phyloP scores from a whole-genome alignment of 2,797 vertebrate genomes.

The Eidolon dupreanum region DNA sequence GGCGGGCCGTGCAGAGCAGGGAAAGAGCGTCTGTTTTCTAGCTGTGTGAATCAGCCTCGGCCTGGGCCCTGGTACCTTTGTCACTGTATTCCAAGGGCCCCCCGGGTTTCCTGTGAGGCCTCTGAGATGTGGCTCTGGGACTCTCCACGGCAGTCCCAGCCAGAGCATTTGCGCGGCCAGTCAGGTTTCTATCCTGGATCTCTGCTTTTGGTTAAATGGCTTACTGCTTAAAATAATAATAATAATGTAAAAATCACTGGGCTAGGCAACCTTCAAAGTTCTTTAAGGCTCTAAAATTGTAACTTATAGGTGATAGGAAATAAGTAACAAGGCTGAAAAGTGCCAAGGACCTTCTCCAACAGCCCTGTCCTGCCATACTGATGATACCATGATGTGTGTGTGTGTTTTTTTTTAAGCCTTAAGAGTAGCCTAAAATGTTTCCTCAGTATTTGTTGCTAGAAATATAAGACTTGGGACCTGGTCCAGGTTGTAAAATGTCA shows the following conservation, averaged over 20 bases:
- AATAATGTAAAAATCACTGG: neutral
- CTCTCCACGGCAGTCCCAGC: neutral
- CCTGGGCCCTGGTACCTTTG: neutral
- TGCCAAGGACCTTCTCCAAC: neutral
- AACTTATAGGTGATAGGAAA: neutral
- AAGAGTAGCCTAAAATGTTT: neutral
- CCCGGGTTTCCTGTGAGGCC: neutral
- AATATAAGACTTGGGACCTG: neutral
- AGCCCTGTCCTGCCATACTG: accelerated
- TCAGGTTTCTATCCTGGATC: neutral
- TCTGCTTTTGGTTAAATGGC: neutral
- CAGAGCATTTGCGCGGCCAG: accelerated
- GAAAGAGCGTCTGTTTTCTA: neutral
- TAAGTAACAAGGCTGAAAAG: neutral
- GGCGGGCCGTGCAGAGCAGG: neutral
- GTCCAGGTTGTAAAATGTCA: neutral
- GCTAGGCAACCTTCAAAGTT: neutral
- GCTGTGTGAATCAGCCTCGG: neutral
- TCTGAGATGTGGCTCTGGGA: neutral
- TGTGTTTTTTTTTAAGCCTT: neutral
- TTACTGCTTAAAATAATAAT: neutral
- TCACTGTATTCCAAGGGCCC: neutral
- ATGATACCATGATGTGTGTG: neutral
- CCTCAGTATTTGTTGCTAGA: neutral
- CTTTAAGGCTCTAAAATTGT: neutral